Base-by-base conservation (phyloP, 2,113 vertebrate genomes). In the Gnathonemus echidnorhynchus region DNA sequence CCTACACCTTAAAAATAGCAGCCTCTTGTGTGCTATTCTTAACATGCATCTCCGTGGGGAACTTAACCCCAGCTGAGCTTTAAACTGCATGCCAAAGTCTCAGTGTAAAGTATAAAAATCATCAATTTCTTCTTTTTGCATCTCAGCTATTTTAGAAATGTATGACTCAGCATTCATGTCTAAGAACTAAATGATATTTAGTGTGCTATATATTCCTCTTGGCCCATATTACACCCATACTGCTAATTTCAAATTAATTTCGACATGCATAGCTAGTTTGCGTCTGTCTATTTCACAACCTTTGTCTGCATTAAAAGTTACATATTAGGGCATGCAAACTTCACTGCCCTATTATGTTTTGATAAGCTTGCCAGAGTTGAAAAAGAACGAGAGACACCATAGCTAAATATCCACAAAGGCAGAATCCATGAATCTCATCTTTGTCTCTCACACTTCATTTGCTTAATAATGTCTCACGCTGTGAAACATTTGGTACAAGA, bases 391-490 rank as follows among this genome's bases (percentile, higher is more conserved):
- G n/a, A 86, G 49, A 52, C 49, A 53, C 46, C 24, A 21, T 24
- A 52, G 8, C 50, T n/a, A 62, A 88, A 56, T n/a, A 88, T 62
- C 15, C 31, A 45, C 53, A 35, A 45, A 88, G 19, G 35, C 31
- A 45, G 52, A 45, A 62, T 31, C 86, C 87, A 42, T 19, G 9
- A 45, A 62, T 88, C 50, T 45, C 50, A 88, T 42, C 4, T 58
- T 62, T 42, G 31, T 56, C 87, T 62, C 50, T 88, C 53, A 53
- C 49, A 35, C 86, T 87, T 88, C 53, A 88, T 88, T 88, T 88
- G 35, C 87, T 58, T 88, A 62, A 56, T 88, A 88, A 88, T 15
- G 53, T 39, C 53, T 62, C 87, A 88, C 7, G 87, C 87, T 88
- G 87, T 27, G 49, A 87, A 58, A 56, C 87, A 88, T 62, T 88